These are phyloP conservation scores for Craterocephalus amniculus DNA, from an alignment of 2,797 vertebrate genomes.

Conservation along the genomic window DNA sequence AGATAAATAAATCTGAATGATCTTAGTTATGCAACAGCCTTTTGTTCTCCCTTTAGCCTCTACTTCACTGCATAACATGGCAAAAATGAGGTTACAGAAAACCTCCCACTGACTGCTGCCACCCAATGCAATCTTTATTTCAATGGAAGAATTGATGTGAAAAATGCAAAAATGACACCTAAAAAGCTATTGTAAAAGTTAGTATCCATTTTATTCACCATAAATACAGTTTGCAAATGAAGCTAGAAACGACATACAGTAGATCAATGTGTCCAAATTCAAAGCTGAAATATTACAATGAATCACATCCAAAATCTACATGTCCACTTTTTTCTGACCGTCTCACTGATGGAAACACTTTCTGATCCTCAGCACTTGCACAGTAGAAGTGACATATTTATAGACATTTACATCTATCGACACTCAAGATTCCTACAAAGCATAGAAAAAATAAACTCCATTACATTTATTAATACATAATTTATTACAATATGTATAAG, in stretches of 20 bases:
- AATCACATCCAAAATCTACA: slow-evolving; percentile 54
- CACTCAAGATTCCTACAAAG: slow-evolving; percentile 69
- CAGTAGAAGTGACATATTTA: slow-evolving; percentile 66
- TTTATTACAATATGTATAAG: slow-evolving; percentile 66
- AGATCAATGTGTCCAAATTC: slow-evolving; percentile 29
- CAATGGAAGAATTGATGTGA: background rate
- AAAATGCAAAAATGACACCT: background rate
- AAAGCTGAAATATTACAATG: slow-evolving; percentile 40
- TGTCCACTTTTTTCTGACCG: slow-evolving; percentile 17
- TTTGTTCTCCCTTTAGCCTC: background rate
- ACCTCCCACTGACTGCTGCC: background rate
- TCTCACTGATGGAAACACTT: slow-evolving; percentile 58
- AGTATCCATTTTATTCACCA: slow-evolving; percentile 63
- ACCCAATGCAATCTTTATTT: background rate
- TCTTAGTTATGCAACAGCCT: background rate
- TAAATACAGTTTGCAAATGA: slow-evolving; percentile 65
- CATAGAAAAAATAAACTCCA: slow-evolving; percentile 80
- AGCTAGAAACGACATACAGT: slow-evolving; percentile 39
- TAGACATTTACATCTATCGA: slow-evolving; percentile 73
- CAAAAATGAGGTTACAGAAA: background rate
- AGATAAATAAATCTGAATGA: background rate
- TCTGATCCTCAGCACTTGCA: slow-evolving; percentile 64
- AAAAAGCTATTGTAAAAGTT: slow-evolving; percentile 43
- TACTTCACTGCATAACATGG: background rate
- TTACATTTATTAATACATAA: slow-evolving; percentile 63